Conservation (phyloP, 2,797 vertebrate genomes). For the Lepus townsendii region DNA sequence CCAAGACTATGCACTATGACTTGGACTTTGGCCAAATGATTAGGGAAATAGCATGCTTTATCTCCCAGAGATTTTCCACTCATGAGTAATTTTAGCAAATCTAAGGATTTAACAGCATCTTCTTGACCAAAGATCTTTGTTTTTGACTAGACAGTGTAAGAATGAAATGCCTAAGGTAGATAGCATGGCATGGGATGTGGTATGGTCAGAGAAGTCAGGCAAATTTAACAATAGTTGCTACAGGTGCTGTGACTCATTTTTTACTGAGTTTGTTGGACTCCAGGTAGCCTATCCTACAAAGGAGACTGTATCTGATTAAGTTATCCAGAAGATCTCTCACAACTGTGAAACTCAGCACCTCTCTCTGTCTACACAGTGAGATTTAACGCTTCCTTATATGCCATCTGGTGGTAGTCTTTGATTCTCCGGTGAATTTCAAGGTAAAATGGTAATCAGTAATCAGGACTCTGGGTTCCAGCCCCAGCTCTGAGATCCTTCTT, state of each 20-base stretch:
- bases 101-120: background rate
- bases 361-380: background rate
- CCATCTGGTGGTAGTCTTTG: background rate
- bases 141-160: background rate
- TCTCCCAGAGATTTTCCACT: background rate
- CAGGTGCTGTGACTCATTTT: background rate
- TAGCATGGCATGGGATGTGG: background rate
- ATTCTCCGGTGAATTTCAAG: background rate
- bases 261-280: background rate
- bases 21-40: background rate
- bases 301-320: background rate
- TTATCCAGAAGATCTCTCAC: background rate
- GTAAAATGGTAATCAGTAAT: background rate
- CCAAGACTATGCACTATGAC: background rate
- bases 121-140: constrained; percentile 21
- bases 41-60: background rate
- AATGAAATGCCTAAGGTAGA: background rate
- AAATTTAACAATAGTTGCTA: background rate
- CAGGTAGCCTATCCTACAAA: background rate
- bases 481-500: background rate
- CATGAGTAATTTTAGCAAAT: background rate
- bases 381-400: background rate
- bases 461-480: background rate
- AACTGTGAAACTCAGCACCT: background rate
- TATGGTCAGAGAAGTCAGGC: background rate